phyloP scores from a whole-genome alignment of 2,888 invertebrate genomes.

The Zygogramma bicolorata region DNA sequence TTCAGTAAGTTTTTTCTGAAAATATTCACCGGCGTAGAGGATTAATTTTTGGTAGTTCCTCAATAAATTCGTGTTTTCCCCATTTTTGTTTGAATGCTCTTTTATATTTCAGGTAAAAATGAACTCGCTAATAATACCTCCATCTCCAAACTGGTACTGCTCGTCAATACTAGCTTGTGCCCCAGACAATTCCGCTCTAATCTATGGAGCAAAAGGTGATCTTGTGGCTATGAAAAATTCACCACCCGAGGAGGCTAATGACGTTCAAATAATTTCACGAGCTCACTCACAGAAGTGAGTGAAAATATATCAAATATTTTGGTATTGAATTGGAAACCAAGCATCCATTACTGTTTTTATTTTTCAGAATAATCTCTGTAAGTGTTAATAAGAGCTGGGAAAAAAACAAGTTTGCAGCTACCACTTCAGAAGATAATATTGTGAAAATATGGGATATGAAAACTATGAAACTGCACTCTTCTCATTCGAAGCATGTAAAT shows the following conservation, averaged over 20 bases:
- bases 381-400: conserved; percentile 60
- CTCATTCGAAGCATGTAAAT: conserved; percentile 67
- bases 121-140: conserved; percentile 68
- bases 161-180: conserved; percentile 63
- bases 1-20: background rate
- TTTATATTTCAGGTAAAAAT: conserved; percentile 55
- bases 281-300: conserved; percentile 60
- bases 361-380: conserved; percentile 57
- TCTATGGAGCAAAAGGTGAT: conserved; percentile 64
- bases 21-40: background rate
- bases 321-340: too few relatives aligned
- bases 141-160: conserved; percentile 71
- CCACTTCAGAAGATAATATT: conserved; percentile 73
- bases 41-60: background rate
- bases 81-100: background rate
- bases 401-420: conserved; percentile 65
- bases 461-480: conserved; percentile 59
- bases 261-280: conserved; percentile 56
- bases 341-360: too few relatives aligned
- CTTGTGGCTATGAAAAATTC: conserved; percentile 61
- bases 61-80: background rate
- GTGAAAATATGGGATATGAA: conserved; percentile 77
- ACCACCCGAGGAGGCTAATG: conserved; percentile 50
- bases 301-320: background rate
- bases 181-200: conserved; percentile 63